These are phyloP conservation scores for Chaetura pelagica DNA, from an alignment of 2,113 vertebrate species.

Conservation along the genomic window DNA sequence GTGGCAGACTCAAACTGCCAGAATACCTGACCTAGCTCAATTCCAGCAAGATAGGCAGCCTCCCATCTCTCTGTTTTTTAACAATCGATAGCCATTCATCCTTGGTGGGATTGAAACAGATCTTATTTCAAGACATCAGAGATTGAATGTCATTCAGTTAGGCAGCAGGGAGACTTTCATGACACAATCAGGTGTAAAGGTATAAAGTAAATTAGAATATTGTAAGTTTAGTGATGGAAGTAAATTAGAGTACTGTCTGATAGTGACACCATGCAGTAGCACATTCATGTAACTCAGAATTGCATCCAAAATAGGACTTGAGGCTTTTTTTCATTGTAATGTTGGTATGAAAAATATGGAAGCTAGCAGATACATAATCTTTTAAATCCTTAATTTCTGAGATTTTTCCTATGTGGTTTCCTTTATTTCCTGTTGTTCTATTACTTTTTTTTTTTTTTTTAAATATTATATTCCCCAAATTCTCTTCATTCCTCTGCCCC, in stretches of 20 bases:
- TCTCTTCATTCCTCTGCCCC: not conserved
- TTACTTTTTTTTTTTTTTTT: not conserved
- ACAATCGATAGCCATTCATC: conserved; percentile 21
- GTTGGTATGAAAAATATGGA: not conserved
- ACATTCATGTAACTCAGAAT: not conserved
- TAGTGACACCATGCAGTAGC: not conserved
- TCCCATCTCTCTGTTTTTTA: not conserved
- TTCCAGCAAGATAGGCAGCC: not conserved
- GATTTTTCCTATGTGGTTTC: accelerated
- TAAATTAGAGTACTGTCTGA: not conserved
- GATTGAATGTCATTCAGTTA: conserved; percentile 9
- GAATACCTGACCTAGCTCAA: not conserved
- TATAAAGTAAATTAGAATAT: not conserved
- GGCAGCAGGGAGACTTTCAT: not conserved
- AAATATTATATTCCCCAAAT: not conserved
- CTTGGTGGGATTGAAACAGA: not conserved
- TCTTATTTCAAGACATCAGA: conserved; percentile 12
- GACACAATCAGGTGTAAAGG: not conserved
- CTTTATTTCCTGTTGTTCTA: not conserved
- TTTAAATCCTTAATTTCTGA: not conserved
- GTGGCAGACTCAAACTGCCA: not conserved
- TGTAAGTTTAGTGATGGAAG: not conserved
- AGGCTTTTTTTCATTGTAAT: not conserved
- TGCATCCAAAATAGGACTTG: not conserved
- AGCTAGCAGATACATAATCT: not conserved